phyloP scores from a whole-genome alignment of 1,140 invertebrate species.

The Heterodera carotae region DNA sequence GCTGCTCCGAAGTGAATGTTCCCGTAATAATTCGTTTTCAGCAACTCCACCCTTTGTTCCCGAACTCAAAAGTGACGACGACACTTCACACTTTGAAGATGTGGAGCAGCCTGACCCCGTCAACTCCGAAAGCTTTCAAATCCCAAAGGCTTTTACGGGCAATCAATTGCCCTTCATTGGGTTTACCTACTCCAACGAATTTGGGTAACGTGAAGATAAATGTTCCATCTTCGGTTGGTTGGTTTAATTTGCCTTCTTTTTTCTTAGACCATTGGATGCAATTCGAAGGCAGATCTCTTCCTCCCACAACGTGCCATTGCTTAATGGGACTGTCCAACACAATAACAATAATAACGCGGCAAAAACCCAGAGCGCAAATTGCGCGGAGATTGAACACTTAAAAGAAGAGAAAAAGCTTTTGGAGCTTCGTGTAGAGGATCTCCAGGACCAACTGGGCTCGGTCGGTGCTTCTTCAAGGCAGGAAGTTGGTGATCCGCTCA shows the following conservation, averaged over 20 bases:
- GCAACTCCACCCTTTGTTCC: conserved; percentile 92
- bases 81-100: conserved; percentile 97
- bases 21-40: too few species aligned
- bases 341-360: background rate
- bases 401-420: conserved; percentile 15
- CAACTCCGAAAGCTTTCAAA: conserved; percentile 85
- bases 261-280: background rate
- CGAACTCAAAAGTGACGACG: conserved; percentile 89
- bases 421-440: conserved; percentile 3
- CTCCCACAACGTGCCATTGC: background rate
- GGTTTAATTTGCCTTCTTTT: background rate
- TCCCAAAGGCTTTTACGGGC: conserved; percentile 93
- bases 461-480: background rate
- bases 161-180: conserved; percentile 98
- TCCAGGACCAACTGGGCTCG: background rate
- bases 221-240: too few species aligned
- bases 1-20: too few species aligned
- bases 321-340: conserved; percentile 11
- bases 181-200: conserved; percentile 82
- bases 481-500: background rate
- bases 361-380: background rate
- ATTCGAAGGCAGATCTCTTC: conserved; percentile 19
- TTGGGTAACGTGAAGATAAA: conserved; percentile 33
- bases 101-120: conserved; percentile 83
- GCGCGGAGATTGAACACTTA: background rate